Conservation (phyloP, 2,797 vertebrate genomes). For the Tympanoctomys barrerae region DNA sequence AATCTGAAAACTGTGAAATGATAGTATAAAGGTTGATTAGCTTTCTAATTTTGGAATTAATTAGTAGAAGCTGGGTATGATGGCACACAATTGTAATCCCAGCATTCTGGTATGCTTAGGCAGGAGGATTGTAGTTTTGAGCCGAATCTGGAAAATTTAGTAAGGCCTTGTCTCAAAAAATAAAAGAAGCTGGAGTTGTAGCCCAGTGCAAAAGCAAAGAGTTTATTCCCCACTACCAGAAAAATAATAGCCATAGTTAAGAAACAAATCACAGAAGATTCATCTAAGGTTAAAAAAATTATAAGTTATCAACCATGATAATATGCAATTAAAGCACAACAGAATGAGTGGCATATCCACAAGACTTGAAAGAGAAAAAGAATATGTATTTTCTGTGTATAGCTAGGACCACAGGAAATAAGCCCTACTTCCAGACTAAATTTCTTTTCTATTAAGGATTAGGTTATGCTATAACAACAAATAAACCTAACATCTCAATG, state of each 20-base stretch:
- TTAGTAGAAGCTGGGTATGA: background rate
- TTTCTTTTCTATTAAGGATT: slow-evolving; percentile 27
- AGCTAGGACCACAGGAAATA: background rate
- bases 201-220: background rate
- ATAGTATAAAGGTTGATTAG: background rate
- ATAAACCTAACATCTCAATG: slow-evolving; percentile 10
- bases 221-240: background rate
- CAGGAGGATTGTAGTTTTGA: background rate
- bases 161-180: background rate
- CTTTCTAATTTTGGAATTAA: slow-evolving; percentile 62
- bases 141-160: background rate
- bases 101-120: background rate
- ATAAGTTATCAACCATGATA: background rate
- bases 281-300: slow-evolving; percentile 6
- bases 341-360: background rate
- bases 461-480: background rate
- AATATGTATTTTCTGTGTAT: background rate
- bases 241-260: background rate
- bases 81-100: background rate
- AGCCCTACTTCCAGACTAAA: background rate
- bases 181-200: background rate
- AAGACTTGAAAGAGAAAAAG: slow-evolving; percentile 10
- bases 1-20: background rate
- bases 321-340: slow-evolving; percentile 14
- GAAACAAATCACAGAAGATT: slow-evolving; percentile 27